These are phyloP conservation scores for Philopotamus ludificatus DNA, from an alignment of 1,140 invertebrate genomes.

Conservation along the genomic window DNA sequence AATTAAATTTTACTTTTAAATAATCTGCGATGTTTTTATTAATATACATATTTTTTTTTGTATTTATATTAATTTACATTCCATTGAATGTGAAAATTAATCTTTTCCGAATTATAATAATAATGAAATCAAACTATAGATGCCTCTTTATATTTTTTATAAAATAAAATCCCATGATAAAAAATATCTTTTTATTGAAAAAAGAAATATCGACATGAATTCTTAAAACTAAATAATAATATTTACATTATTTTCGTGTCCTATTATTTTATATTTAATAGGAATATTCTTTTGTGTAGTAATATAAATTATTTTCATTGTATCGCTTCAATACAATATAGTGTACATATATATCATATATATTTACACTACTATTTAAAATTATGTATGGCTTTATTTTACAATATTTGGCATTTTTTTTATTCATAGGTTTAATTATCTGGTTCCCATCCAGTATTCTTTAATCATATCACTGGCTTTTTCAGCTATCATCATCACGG, in stretches of 20 bases:
- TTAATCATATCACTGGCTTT: constrained; percentile 82
- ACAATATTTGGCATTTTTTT: not conserved
- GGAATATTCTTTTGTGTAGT: not conserved
- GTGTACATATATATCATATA: not conserved
- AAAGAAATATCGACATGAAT: too few relatives aligned
- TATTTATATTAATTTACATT: too few relatives aligned
- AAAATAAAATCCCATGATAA: too few relatives aligned
- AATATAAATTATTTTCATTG: not conserved
- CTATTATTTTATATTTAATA: not conserved
- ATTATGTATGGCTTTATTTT: not conserved
- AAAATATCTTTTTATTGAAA: too few relatives aligned
- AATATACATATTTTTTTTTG: too few relatives aligned
- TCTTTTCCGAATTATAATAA: too few relatives aligned
- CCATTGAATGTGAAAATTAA: too few relatives aligned
- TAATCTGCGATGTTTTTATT: too few relatives aligned
- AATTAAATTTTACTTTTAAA: too few relatives aligned
- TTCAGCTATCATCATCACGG: constrained; percentile 82
- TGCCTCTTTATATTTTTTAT: too few relatives aligned
- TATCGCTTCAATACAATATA: too few relatives aligned
- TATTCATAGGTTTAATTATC: constrained; percentile 42
- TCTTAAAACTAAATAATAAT: not conserved
- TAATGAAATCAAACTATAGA: too few relatives aligned
- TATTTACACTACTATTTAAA: not conserved
- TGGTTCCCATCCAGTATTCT: constrained; percentile 68
- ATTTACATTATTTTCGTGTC: not conserved